Evolutionary conservation across 30 jellyfish, hydroid and myxozoan species (phyloP), one percentile per base, ranked within the genome.

Genomic region (Mastigias papua): DNA sequence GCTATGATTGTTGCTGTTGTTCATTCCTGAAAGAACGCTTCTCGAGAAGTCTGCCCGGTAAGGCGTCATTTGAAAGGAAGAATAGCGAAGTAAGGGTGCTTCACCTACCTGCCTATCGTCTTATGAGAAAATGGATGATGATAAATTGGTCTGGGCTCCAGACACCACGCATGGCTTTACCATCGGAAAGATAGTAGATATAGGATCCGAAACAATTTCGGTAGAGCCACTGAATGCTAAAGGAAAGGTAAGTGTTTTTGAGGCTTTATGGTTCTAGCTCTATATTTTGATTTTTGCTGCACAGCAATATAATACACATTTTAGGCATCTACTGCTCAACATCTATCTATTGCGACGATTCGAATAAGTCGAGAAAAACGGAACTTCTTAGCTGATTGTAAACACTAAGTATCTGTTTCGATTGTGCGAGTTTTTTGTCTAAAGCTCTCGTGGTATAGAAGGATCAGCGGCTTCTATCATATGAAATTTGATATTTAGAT

Each of bases 111-210:
- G n/a, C n/a, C n/a, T n/a, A n/a, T 37, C 54, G 11, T 6, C 10
- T 11, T 3, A 11, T 11, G 54, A 3, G 11, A 54, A 46, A 63
- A 85, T 85, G 91, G 96, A 88, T 69, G 69, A 90, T 84, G 90
- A 79, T 42, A 90, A 90, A 73, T 80, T 46, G 1, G 97, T 88
- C 42, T 95, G 99, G 99, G 97, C 97, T 25, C 99, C 99, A n/a
- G 98, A 90, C 61, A 84, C 86, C 8, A 68, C 88, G 21, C 92
- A 90, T 30, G 99, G 99, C n/a, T 95, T 95, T 82, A 37, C 58
- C 27, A 86, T 90, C 34, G 99, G 99, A n/a, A 90, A 79, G 37
- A 81, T 95, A 20, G 93, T 81, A 0, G 99, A 95, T 66, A 95
- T 95, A 46, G 99, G 99, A 20, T 60, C 96, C 28, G 99, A 95